These are phyloP conservation scores for Helleia helle DNA, from an alignment of 2,888 invertebrate species.

Conservation along the genomic window DNA sequence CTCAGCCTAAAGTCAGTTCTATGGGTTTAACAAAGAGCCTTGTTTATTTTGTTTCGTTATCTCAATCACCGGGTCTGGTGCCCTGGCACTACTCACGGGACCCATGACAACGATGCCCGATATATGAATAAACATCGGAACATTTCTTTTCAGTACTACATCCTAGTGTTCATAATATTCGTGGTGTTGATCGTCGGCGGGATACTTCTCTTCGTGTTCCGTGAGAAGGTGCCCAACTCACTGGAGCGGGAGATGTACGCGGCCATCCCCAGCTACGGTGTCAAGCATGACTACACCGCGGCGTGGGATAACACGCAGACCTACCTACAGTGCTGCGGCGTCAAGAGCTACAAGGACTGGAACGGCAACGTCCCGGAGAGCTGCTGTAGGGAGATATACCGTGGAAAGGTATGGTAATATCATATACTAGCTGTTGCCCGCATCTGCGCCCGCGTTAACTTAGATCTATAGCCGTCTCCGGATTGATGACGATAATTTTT, in stretches of 20 bases:
- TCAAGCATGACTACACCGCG: constrained; percentile 78
- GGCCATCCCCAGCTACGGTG: constrained; percentile 82
- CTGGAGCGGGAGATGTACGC: constrained; percentile 86
- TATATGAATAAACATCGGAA: too few species aligned
- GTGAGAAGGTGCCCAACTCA: constrained; percentile 84
- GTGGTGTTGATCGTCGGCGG: constrained; percentile 93
- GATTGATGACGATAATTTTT: background rate
- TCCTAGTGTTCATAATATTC: constrained; percentile 89
- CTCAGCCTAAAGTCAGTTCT: too few species aligned
- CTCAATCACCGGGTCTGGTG: too few species aligned
- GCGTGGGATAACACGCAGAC: constrained; percentile 94
- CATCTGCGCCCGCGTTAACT: too few species aligned
- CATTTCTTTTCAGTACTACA: constrained; percentile 82
- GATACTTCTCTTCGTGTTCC: constrained; percentile 91
- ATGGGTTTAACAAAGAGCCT: too few species aligned
- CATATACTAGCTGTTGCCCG: background rate
- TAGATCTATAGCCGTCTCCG: too few species aligned
- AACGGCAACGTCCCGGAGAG: constrained; percentile 80
- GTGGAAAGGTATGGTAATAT: constrained; percentile 55
- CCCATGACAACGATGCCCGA: too few species aligned
- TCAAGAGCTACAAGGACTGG: constrained; percentile 85
- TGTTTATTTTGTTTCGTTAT: too few species aligned
- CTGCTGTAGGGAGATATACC: constrained; percentile 80
- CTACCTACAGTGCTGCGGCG: constrained; percentile 89
- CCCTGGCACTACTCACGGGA: too few species aligned